These are phyloP conservation scores for Cheilosia urbana DNA, from an alignment of 2,888 invertebrate species.

Conservation along the genomic window DNA sequence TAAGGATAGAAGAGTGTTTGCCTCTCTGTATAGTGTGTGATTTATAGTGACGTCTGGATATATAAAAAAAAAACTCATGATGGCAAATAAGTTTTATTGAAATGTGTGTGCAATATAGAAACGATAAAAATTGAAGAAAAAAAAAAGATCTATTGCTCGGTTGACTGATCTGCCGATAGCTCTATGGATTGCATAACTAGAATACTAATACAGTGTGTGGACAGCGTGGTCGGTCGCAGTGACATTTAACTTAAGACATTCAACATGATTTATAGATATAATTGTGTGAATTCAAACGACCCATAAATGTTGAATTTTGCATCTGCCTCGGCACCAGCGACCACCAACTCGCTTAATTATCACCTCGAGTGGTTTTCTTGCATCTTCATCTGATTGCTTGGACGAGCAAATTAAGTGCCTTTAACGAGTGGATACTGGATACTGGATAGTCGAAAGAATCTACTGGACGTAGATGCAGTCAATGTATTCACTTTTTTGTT, in stretches of 20 bases:
- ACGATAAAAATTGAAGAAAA: constrained; percentile 24
- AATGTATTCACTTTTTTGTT: constrained; percentile 38
- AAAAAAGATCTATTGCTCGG: constrained; percentile 10
- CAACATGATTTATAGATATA: constrained; percentile 67
- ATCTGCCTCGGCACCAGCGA: constrained; percentile 29
- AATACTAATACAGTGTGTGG: constrained; percentile 51
- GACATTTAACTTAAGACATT: constrained; percentile 72
- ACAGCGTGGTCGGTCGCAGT: constrained; percentile 58
- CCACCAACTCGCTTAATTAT: constrained; percentile 55
- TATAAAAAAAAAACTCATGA: constrained; percentile 32
- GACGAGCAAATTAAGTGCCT: constrained; percentile 46
- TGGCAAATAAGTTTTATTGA: constrained; percentile 37
- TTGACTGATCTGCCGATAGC: constrained; percentile 48
- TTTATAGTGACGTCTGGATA: constrained; percentile 59
- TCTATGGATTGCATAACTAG: constrained; percentile 54
- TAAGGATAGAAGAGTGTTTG: constrained; percentile 46
- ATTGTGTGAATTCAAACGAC: constrained; percentile 65
- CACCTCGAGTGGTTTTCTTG: constrained; percentile 39
- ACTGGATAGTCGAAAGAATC: constrained; percentile 13
- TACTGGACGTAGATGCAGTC: constrained; percentile 3
- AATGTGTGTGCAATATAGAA: constrained; percentile 39
- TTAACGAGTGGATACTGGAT: constrained; percentile 25
- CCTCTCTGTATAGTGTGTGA: constrained; percentile 34
- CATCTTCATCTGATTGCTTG: constrained; percentile 34
- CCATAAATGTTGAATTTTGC: constrained; percentile 56